These are phyloP conservation scores for Mohoua ochrocephala DNA, from an alignment of 2,113 vertebrate species.

Conservation along the genomic window DNA sequence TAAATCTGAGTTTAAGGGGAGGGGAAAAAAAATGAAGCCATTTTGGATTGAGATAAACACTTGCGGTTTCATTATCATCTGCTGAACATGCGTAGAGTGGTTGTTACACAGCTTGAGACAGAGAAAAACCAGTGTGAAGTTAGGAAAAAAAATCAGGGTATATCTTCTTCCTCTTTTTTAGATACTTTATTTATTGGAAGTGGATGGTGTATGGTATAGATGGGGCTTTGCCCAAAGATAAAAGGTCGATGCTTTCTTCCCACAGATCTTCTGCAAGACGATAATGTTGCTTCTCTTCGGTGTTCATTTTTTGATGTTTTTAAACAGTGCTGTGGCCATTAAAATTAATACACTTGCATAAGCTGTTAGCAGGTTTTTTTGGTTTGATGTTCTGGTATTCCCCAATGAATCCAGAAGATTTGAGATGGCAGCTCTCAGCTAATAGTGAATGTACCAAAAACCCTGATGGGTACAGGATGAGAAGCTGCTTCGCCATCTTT, in stretches of 20 bases:
- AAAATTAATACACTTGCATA: neutral
- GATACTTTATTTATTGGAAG: neutral
- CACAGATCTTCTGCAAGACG: neutral
- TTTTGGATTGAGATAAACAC: neutral
- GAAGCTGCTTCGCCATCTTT: neutral
- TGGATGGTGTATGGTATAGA: neutral
- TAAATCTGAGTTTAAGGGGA: neutral
- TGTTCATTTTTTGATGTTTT: neutral
- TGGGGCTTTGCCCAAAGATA: neutral
- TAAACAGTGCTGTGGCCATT: neutral
- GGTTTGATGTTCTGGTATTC: neutral
- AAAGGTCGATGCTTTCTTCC: neutral
- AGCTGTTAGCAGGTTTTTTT: neutral
- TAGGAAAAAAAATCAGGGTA: neutral
- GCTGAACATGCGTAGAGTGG: neutral
- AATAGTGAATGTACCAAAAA: neutral
- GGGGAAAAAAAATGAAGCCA: rapidly evolving
- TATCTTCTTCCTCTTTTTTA: neutral
- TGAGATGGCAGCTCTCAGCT: neutral
- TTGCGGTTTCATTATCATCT: neutral
- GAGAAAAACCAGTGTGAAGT: neutral
- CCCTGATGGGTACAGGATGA: neutral
- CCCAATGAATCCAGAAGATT: neutral
- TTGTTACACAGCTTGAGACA: neutral
- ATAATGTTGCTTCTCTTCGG: neutral